Evolutionary conservation across 2,888 invertebrate genomes (phyloP).

Genomic region (Diaprepes abbreviatus): DNA sequence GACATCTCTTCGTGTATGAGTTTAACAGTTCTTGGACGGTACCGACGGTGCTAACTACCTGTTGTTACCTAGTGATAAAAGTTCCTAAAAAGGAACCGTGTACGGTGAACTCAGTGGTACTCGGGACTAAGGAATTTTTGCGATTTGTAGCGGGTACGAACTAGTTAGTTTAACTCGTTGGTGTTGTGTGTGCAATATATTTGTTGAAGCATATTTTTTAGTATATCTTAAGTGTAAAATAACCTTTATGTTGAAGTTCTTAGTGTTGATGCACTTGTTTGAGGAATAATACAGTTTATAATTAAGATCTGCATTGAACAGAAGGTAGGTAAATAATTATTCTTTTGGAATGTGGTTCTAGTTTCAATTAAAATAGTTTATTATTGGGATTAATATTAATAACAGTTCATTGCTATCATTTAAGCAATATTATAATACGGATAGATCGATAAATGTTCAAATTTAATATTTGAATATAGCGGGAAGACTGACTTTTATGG

Average conservation of each 20-base stretch:
- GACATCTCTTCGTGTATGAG: slow-evolving; percentile 29
- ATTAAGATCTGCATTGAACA: neutral
- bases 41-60: slow-evolving; percentile 26
- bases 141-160: neutral
- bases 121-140: slow-evolving; percentile 3
- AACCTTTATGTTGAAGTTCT: neutral
- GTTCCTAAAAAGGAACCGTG: slow-evolving; percentile 21
- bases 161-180: neutral
- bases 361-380: no score
- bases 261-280: no score
- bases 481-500: no score
- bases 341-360: no score
- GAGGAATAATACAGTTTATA: neutral
- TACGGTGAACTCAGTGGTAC: neutral
- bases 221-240: neutral
- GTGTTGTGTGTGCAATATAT: neutral
- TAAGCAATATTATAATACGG: no score
- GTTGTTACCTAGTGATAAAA: slow-evolving; percentile 19
- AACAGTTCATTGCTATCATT: no score
- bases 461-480: no score
- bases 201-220: neutral
- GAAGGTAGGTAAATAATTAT: no score
- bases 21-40: slow-evolving; percentile 16
- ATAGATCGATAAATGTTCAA: no score
- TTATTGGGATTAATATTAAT: no score